phyloP scores from a whole-genome alignment of 1,140 invertebrate species.

The Eciton burchellii region DNA sequence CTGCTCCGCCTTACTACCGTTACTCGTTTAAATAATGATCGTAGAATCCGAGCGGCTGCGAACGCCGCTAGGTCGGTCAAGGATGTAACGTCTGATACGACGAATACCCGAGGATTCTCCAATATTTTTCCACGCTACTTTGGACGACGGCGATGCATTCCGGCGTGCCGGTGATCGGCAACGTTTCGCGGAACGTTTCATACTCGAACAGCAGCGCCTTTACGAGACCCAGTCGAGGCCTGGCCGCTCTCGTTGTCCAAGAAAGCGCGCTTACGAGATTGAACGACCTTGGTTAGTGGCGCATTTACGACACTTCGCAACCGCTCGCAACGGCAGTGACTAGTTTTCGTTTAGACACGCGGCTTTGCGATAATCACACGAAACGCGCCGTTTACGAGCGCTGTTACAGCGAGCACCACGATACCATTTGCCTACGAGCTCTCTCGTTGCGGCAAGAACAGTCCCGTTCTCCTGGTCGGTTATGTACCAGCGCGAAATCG shows the following conservation, averaged over 20 bases:
- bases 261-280: conserved; percentile 16
- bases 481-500: neutral
- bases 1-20: conserved; percentile 12
- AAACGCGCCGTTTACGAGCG: conserved; percentile 5
- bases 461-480: neutral
- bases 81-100: neutral
- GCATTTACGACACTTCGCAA: neutral
- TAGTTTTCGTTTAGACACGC: conserved; percentile 22
- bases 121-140: neutral
- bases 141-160: too few species aligned
- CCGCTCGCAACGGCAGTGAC: neutral
- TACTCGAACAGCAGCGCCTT: neutral
- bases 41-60: conserved; percentile 3
- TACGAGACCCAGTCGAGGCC: neutral
- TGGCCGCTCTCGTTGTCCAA: conserved; percentile 9
- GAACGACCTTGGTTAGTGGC: conserved; percentile 19
- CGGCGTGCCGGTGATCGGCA: neutral
- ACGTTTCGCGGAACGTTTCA: neutral
- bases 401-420: neutral
- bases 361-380: conserved; percentile 3
- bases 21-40: conserved; percentile 37
- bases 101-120: too few species aligned
- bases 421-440: conserved; percentile 24
- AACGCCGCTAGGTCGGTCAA: conserved; percentile 29
- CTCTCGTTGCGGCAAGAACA: neutral